Percentiles rank a stretch among this genome's conserved stretches.
These are phyloP conservation scores for Caloenas nicobarica DNA, from an alignment of 2,113 vertebrate species.

Conservation along the genomic window DNA sequence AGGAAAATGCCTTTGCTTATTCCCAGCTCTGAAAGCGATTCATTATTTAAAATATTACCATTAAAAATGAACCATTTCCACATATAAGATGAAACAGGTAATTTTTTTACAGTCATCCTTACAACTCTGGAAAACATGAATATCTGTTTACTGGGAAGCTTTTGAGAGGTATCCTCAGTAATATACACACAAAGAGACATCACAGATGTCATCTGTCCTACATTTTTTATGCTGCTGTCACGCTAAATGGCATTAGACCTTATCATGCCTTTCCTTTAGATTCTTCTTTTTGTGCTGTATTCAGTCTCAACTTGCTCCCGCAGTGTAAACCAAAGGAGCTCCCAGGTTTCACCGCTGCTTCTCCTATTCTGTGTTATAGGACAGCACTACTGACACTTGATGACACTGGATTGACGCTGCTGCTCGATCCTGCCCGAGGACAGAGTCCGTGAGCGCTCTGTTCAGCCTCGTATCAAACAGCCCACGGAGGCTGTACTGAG, in stretches of 20 bases:
- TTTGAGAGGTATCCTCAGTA: conserved; percentile 15
- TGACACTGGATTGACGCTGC: neutral
- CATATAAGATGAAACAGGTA: neutral
- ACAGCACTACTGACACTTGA: neutral
- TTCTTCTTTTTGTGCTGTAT: neutral
- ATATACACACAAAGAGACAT: neutral
- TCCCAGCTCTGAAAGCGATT: neutral
- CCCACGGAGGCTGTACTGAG: neutral
- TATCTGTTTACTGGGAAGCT: neutral
- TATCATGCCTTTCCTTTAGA: neutral
- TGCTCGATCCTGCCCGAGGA: neutral
- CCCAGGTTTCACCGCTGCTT: neutral
- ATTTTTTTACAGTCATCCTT: conserved; percentile 20
- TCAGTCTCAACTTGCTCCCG: neutral
- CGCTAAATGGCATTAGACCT: neutral
- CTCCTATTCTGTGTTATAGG: neutral
- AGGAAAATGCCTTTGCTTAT: conserved; percentile 30
- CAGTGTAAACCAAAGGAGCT: neutral
- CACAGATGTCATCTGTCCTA: conserved; percentile 25
- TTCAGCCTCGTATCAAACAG: neutral
- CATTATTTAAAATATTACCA: conserved; percentile 48
- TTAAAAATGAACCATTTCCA: conserved; percentile 46
- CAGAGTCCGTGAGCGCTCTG: neutral
- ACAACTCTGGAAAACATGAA: neutral
- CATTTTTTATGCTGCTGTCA: conserved; percentile 16